Evolutionary conservation across 1,140 invertebrate genomes (phyloP), one percentile per base, ranked within the genome.

Genomic region (Procambarus virginalis): DNA sequence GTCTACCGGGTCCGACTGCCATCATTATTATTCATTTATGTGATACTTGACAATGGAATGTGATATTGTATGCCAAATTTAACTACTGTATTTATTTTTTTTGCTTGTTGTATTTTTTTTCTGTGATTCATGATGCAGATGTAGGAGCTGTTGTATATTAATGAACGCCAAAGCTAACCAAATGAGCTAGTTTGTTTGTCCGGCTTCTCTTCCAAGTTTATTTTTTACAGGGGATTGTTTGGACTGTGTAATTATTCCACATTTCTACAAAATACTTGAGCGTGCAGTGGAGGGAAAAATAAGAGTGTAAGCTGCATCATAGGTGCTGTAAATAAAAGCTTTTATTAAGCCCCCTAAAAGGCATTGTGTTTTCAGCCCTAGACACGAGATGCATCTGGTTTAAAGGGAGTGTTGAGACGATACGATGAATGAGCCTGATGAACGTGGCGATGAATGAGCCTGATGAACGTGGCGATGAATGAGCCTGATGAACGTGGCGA

Each of bases 31-130:
- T 10, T 73, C 68, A 73, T 73, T 22, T 73, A 77, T 85, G 84
- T 85, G 84, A 85, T 85, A 77, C 73, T 77, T 75, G 80, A 77
- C 49, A 85, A 76, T 73, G 84, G 84, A 85, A 77, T 85, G 84
- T 85, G 84, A 85, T 85, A 85, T 64, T 58, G 84, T 85, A 76
- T 85, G 84, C 84, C 84, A 85, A 85, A 85, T 77, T 85, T 85
- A 12, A 60, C 58, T 85, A 46, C 55, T 77, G 70, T 77, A 77
- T 76, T 85, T 20, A 77, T 85, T 85, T 77, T 55, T 77, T 10
- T 77, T 10, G 70, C 49, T 46, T 46, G 64, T 68, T 20, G 75
- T 4, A 51, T n/a, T 20, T 46, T 46, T 70, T 20, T 17, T 77
- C 12, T 58, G 51, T 70, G 17, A 77, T 85, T 75, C 73, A n/a